Percentiles rank a stretch among this genome's conserved stretches.
These are phyloP conservation scores for Leptodactylus fallax DNA, from an alignment of 2,797 vertebrate species.

Conservation along the genomic window DNA sequence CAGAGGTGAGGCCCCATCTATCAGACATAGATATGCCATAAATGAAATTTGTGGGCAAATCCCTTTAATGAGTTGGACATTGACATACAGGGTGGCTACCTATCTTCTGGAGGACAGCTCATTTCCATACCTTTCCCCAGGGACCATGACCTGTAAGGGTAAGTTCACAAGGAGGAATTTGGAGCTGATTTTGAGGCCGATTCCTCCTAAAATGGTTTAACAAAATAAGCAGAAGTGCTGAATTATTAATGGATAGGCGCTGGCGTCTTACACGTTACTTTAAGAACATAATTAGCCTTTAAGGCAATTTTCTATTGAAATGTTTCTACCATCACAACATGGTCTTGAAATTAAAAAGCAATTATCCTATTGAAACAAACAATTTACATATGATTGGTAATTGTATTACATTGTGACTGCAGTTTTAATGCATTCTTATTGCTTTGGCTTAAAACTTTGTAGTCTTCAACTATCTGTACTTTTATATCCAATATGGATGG, in stretches of 20 bases:
- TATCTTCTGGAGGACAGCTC: too few relatives aligned
- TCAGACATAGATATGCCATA: too few relatives aligned
- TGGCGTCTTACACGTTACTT: background rate
- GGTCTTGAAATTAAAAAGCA: background rate
- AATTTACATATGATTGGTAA: background rate
- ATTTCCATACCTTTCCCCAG: too few relatives aligned
- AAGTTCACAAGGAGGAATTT: too few relatives aligned
- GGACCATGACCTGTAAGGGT: too few relatives aligned
- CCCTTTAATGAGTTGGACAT: too few relatives aligned
- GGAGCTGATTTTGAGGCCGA: too few relatives aligned
- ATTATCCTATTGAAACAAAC: slow-evolving; percentile 8
- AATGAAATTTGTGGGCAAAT: too few relatives aligned
- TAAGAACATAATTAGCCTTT: background rate
- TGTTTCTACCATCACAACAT: background rate
- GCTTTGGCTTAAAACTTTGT: too few relatives aligned
- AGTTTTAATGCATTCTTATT: background rate
- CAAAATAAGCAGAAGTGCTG: background rate
- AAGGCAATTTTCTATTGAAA: background rate
- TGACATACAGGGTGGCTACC: too few relatives aligned
- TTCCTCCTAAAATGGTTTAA: background rate
- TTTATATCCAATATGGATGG: background rate
- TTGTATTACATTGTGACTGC: background rate
- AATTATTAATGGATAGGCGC: background rate
- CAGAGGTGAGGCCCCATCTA: too few relatives aligned
- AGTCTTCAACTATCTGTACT: background rate